Evolutionary conservation across 2,888 invertebrate species (phyloP), one percentile per base, ranked within the genome.

Genomic region (Drosophila formosana): DNA sequence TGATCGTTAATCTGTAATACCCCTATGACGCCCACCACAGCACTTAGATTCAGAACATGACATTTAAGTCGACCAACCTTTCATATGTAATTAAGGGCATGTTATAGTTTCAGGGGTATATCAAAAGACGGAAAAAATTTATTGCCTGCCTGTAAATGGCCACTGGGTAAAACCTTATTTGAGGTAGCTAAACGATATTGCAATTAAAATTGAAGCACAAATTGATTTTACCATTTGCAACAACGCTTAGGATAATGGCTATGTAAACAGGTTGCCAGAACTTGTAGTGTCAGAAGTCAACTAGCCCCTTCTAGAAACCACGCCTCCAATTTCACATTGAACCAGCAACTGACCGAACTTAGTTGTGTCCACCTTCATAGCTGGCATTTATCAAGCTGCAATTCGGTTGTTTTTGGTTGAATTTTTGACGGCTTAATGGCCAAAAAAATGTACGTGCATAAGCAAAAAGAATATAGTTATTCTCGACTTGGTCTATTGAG

Each of bases 171-270:
- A 68, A 60, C 76, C 76, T 47, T 66, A 66, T 52, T 61, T 37
- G 43, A 41, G 76, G 58, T 63, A 61, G 70, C 69, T 66, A 69
- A 79, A 65, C 73, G 81, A 83, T 72, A 83, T 75, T 75, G 73
- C 81, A 83, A 86, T 83, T 86, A 83, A 83, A 83, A 75, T 67
- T 73, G 70, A 66, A 74, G 68, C 62, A 73, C 66, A 78, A 86
- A 86, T 84, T 84, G 78, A 81, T 85, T 84, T 81, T 80, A 67
- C 80, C 75, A 87, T 78, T 85, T 82, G 77, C 58, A 64, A 50
- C 47, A 65, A 67, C 66, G 62, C 55, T 43, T 66, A 41, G 58
- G 60, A 66, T 80, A 79, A 79, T 79, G 74, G 74, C 80, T 73
- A 75, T 78, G 78, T 66, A 73, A 81, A 79, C 69, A 53, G 53